phyloP scores from a whole-genome alignment of 2,797 vertebrate genomes.

The Crypturellus tataupa region DNA sequence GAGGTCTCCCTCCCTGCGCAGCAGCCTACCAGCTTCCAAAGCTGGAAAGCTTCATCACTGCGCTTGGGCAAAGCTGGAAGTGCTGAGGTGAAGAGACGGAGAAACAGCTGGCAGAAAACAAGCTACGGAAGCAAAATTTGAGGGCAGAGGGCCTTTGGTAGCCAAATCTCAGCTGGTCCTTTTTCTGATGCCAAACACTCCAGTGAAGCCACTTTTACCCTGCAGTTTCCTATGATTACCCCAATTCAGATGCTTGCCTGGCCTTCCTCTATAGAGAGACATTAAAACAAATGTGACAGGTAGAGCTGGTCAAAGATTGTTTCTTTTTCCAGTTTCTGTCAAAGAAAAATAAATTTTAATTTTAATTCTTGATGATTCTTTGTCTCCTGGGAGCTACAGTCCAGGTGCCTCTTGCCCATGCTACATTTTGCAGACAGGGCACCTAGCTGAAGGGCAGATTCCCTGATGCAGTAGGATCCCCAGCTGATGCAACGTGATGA shows the following conservation, averaged over 20 bases:
- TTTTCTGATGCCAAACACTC: background rate
- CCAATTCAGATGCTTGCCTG: background rate
- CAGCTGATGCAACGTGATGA: background rate
- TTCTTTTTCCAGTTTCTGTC: background rate
- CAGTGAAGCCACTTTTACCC: background rate
- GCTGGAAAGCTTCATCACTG: background rate
- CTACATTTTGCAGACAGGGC: background rate
- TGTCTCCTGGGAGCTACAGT: background rate
- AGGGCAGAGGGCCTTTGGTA: background rate
- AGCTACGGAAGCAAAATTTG: background rate
- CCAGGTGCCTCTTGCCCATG: background rate
- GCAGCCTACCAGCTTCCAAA: background rate
- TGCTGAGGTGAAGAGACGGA: fast-evolving
- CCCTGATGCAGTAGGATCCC: background rate
- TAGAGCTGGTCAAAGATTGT: background rate
- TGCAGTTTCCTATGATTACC: background rate
- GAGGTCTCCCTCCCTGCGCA: background rate
- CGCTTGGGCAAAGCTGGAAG: background rate
- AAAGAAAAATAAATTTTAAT: background rate
- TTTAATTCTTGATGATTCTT: background rate
- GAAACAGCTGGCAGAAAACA: constrained; percentile 1
- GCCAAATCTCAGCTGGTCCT: background rate
- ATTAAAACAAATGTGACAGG: background rate
- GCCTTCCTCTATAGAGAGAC: background rate
- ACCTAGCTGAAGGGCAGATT: background rate